Percentiles rank a stretch among this genome's conserved stretches.
Evolutionary conservation across 2,797 vertebrate genomes (phyloP).

Genomic region (Choloepus didactylus): DNA sequence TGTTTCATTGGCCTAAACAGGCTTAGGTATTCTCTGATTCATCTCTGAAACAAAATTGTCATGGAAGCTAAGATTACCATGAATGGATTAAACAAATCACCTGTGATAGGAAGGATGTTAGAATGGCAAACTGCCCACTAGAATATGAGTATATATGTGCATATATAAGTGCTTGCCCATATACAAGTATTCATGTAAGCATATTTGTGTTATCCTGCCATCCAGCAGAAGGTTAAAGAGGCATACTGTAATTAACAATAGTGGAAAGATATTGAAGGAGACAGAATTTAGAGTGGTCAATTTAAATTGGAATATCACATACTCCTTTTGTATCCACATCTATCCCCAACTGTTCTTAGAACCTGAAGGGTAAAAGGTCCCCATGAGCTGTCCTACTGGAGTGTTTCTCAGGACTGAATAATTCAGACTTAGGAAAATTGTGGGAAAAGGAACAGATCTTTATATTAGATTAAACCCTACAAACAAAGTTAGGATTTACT

Average conservation of each 20-base stretch:
- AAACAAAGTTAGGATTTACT: not conserved
- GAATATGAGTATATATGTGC: not conserved
- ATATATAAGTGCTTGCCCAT: not conserved
- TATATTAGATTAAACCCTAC: not conserved
- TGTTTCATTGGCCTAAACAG: not conserved
- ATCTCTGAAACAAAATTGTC: not conserved
- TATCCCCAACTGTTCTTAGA: not conserved
- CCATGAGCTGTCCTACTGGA: not conserved
- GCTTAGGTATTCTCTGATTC: not conserved
- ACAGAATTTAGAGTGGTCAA: not conserved
- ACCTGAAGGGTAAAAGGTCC: not conserved
- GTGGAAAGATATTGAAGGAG: not conserved
- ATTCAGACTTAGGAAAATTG: not conserved
- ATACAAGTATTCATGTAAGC: not conserved
- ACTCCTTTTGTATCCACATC: not conserved
- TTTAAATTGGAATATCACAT: not conserved
- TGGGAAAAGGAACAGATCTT: conserved; percentile 6
- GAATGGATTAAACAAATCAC: not conserved
- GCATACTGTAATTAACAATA: not conserved
- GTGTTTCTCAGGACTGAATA: conserved; percentile 30
- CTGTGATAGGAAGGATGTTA: not conserved
- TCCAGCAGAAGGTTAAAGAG: conserved; percentile 38
- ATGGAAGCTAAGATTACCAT: not conserved
- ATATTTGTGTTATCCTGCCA: not conserved
- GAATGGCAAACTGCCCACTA: not conserved